These are phyloP conservation scores for Catagonus wagneri DNA, from an alignment of 2,113 vertebrate species.

Conservation along the genomic window DNA sequence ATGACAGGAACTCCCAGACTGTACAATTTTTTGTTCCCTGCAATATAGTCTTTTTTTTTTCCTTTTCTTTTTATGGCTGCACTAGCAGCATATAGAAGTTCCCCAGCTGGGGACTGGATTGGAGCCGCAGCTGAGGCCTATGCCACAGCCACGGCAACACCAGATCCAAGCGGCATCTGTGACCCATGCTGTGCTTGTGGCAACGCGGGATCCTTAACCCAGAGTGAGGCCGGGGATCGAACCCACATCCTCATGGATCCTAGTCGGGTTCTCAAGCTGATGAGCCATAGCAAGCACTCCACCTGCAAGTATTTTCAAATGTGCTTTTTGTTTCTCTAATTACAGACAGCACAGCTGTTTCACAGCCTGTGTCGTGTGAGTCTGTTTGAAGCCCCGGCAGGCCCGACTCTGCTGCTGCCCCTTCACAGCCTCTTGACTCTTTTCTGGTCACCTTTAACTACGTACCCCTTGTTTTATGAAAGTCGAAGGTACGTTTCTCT, in stretches of 20 bases:
- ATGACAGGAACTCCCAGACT: not conserved
- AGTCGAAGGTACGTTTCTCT: not conserved
- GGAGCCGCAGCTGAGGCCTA: too few relatives aligned
- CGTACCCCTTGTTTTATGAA: not conserved
- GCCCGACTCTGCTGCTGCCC: not conserved
- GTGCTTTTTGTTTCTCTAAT: not conserved
- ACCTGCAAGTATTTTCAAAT: not conserved
- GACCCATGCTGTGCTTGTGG: too few relatives aligned
- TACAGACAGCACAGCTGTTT: rapidly evolving
- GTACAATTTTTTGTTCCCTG: not conserved
- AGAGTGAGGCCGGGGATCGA: too few relatives aligned
- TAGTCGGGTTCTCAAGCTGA: too few relatives aligned
- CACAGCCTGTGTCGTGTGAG: not conserved
- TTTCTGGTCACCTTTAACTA: not conserved
- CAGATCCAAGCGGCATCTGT: too few relatives aligned
- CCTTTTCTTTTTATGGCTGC: not conserved
- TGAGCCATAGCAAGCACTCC: too few relatives aligned
- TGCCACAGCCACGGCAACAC: too few relatives aligned
- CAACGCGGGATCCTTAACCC: too few relatives aligned
- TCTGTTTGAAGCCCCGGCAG: not conserved
- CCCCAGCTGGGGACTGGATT: too few relatives aligned
- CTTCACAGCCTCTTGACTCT: not conserved
- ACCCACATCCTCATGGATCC: too few relatives aligned
- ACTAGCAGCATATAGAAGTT: not conserved
- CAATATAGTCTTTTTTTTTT: not conserved